Conservation (phyloP, 2,888 invertebrate genomes). For the Dastarcus helophoroides region DNA sequence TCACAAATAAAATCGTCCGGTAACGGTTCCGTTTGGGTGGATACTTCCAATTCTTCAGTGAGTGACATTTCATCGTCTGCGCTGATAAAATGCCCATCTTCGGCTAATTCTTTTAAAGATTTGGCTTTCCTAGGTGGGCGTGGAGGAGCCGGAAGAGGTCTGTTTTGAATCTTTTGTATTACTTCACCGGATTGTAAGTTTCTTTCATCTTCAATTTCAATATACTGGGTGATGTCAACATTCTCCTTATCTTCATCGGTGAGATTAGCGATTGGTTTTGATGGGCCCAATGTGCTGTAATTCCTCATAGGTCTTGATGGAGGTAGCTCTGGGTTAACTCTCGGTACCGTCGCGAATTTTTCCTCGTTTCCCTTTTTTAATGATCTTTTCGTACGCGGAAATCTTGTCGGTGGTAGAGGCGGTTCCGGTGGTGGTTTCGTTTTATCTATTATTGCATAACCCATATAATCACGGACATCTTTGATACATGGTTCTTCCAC, state of each 20-base stretch:
- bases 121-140: conserved; percentile 54
- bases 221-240: conserved; percentile 45
- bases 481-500: conserved; percentile 32
- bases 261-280: conserved; percentile 35
- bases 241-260: conserved; percentile 39
- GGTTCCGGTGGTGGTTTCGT: conserved; percentile 37
- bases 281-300: conserved; percentile 48
- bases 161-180: conserved; percentile 70
- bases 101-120: conserved; percentile 8
- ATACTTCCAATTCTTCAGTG: conserved; percentile 57
- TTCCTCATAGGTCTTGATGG: conserved; percentile 50
- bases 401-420: conserved; percentile 49
- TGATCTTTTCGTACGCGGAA: conserved; percentile 44
- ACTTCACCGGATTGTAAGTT: conserved; percentile 64
- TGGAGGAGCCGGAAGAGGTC: conserved; percentile 79
- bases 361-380: conserved; percentile 23
- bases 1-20: conserved; percentile 67
- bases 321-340: conserved; percentile 36
- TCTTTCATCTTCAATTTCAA: conserved; percentile 50
- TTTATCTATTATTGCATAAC: conserved; percentile 71
- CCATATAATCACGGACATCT: conserved; percentile 37
- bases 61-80: conserved; percentile 11
- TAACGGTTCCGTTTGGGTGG: conserved; percentile 75
- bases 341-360: conserved; percentile 60
- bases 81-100: conserved; percentile 8